Percentiles rank a stretch among this genome's conserved stretches.
Conservation (phyloP, 2,113 vertebrate genomes). For the Muntiacus reevesi region DNA sequence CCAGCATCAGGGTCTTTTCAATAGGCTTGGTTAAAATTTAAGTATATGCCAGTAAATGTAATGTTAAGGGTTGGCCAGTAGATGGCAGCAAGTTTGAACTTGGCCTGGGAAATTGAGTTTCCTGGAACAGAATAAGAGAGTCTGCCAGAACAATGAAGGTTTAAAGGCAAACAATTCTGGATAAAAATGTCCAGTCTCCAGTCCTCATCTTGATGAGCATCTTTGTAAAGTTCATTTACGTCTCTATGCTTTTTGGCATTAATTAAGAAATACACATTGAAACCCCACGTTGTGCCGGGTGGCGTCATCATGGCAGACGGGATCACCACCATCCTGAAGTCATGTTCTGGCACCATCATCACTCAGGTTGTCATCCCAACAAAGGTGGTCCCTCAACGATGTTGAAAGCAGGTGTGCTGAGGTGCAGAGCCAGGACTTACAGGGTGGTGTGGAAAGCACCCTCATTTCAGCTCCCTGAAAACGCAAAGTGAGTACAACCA, state of each 20-base stretch:
- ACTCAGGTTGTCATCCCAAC: neutral
- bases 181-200: no score
- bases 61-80: conserved; percentile 38
- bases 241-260: neutral
- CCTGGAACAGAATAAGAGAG: neutral
- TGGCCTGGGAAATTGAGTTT: neutral
- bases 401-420: neutral
- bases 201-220: neutral
- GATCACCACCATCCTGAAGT: neutral
- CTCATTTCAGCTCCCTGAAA: neutral
- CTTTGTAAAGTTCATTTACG: neutral
- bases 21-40: neutral
- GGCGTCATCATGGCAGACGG: fast-evolving
- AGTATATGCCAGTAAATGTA: neutral
- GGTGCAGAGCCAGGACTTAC: neutral
- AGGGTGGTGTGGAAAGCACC: fast-evolving
- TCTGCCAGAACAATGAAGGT: neutral
- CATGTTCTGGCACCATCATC: neutral
- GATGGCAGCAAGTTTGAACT: conserved; percentile 62
- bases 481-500: neutral
- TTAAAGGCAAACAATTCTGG: neutral
- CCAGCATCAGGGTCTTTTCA: neutral
- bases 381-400: neutral
- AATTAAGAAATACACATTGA: neutral
- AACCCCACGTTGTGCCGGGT: neutral